Conservation (phyloP, 2,888 invertebrate species). For the Boloria selene region DNA sequence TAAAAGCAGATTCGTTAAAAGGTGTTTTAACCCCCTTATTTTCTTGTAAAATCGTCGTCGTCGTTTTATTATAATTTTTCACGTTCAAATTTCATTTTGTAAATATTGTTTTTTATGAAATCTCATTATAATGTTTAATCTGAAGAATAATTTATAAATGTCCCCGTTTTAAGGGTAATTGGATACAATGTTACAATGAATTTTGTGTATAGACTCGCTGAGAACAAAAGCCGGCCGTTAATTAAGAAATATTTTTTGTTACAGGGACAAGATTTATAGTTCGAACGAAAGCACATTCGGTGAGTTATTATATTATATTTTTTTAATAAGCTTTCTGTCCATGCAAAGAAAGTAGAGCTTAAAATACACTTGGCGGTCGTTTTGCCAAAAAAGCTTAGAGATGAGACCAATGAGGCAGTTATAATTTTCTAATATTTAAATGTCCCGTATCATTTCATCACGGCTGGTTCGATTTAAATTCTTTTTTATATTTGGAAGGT, state of each 20-base stretch:
- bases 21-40: too few species aligned
- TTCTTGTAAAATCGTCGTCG: too few species aligned
- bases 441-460: too few species aligned
- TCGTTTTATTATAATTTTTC: neutral
- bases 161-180: constrained; percentile 24
- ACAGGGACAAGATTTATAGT: constrained; percentile 37
- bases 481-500: too few species aligned
- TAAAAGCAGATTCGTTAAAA: too few species aligned
- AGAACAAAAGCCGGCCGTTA: constrained; percentile 34
- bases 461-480: too few species aligned
- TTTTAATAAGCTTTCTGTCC: neutral
- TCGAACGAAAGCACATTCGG: constrained; percentile 30
- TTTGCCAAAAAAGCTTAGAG: too few species aligned
- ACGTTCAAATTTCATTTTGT: neutral
- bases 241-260: constrained; percentile 40
- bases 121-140: neutral
- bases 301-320: constrained; percentile 23
- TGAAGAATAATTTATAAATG: constrained; percentile 14
- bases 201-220: constrained; percentile 20
- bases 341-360: too few species aligned
- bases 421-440: too few species aligned
- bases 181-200: constrained; percentile 23
- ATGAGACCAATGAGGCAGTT: too few species aligned
- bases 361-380: too few species aligned
- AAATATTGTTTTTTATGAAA: neutral